A percentile compares a stretch with the other conserved stretches of the same genome.
Evolutionary conservation across 2,888 invertebrate species (phyloP).

Genomic region (Cylindroiulus punctatus): DNA sequence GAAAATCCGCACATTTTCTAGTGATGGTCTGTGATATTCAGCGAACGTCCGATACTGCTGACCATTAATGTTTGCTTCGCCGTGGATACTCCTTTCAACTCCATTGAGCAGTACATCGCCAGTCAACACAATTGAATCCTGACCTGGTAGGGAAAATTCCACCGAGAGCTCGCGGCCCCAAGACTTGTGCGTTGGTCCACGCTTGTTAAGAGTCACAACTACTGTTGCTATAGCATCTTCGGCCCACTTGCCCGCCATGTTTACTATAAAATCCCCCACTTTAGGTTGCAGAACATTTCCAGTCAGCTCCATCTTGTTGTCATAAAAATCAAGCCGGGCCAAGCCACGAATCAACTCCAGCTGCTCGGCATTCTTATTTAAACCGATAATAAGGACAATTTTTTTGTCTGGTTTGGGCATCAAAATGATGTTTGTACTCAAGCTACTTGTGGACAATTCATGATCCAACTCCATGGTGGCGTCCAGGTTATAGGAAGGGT

Average conservation of each 20-base stretch:
- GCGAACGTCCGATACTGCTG: slow-evolving; percentile 52
- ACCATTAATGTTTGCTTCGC: slow-evolving; percentile 51
- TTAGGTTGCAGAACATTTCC: slow-evolving; percentile 46
- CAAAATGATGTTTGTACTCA: slow-evolving; percentile 40
- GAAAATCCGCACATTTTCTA: slow-evolving; percentile 49
- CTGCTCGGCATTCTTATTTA: neutral
- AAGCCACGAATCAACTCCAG: slow-evolving; percentile 52
- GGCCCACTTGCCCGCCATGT: slow-evolving; percentile 26
- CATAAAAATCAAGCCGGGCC: neutral
- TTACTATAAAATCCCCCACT: neutral
- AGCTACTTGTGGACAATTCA: neutral
- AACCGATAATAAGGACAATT: neutral
- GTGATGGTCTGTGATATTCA: slow-evolving; percentile 54
- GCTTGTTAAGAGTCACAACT: slow-evolving; percentile 47
- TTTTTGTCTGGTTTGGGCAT: neutral
- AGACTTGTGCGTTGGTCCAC: neutral
- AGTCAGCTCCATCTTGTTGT: slow-evolving; percentile 37
- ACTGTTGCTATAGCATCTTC: slow-evolving; percentile 39
- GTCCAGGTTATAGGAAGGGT: slow-evolving; percentile 50
- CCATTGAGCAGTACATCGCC: slow-evolving; percentile 50
- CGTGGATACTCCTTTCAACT: slow-evolving; percentile 39
- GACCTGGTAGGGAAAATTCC: slow-evolving; percentile 50
- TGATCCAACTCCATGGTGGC: slow-evolving; percentile 24
- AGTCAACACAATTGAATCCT: slow-evolving; percentile 48
- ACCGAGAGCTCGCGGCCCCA: slow-evolving; percentile 32